A percentile compares a stretch with the other conserved stretches of the same genome.
phyloP scores from a whole-genome alignment of 2,888 invertebrate genomes.

The Helobdella robusta region DNA sequence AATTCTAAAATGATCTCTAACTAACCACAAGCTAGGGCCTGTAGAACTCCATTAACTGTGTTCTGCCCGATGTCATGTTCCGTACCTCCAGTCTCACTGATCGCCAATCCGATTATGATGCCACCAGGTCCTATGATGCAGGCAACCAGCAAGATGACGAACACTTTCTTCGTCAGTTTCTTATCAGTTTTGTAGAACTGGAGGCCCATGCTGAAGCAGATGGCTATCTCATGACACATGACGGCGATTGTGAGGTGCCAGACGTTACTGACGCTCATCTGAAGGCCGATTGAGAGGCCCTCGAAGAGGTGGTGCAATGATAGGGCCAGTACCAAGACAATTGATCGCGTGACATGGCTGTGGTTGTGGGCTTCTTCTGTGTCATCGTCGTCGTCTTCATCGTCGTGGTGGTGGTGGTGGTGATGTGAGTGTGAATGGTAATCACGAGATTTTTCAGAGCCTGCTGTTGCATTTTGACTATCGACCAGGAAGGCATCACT shows the following conservation, averaged over 20 bases:
- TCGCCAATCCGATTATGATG: conserved; percentile 14
- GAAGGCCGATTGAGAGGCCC: conserved; percentile 55
- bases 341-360: conserved; percentile 40
- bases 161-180: conserved; percentile 7
- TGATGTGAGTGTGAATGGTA: too few species aligned
- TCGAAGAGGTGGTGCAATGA: conserved; percentile 56
- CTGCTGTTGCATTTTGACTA: too few species aligned
- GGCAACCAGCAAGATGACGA: conserved; percentile 1
- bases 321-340: conserved; percentile 53
- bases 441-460: too few species aligned
- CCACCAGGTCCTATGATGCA: conserved; percentile 2
- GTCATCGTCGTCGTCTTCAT: too few species aligned
- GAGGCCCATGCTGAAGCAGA: conserved; percentile 54
- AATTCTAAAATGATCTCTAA: too few species aligned
- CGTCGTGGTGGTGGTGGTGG: conserved; percentile 3
- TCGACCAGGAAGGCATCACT: too few species aligned
- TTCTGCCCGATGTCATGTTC: background rate
- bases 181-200: conserved; percentile 37
- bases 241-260: conserved; percentile 51
- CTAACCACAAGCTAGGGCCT: conserved; percentile 14
- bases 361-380: too few species aligned
- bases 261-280: conserved; percentile 38
- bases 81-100: background rate
- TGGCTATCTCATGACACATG: conserved; percentile 53
- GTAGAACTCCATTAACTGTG: conserved; percentile 14